These are phyloP conservation scores for Kradibia gibbosae DNA, from an alignment of 1,140 invertebrate species.

Conservation along the genomic window DNA sequence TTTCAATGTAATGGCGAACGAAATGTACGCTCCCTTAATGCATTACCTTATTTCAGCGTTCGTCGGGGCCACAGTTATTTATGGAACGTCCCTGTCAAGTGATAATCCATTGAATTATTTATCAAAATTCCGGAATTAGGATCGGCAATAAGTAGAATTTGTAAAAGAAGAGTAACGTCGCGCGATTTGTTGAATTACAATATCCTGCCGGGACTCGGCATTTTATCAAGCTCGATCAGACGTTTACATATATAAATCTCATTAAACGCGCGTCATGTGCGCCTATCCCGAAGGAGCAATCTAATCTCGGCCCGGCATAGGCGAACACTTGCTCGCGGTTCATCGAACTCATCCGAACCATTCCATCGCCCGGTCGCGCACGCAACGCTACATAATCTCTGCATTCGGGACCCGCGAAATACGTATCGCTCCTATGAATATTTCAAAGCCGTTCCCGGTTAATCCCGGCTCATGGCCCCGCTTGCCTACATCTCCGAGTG, in stretches of 20 bases:
- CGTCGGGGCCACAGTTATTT: no score
- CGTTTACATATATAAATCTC: constrained; percentile 26
- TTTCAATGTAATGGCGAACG: no score
- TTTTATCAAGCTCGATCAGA: not conserved
- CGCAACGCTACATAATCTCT: constrained; percentile 3
- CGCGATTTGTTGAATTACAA: not conserved
- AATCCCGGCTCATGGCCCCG: not conserved
- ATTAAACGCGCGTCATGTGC: not conserved
- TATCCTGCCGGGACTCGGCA: not conserved
- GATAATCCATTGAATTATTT: no score
- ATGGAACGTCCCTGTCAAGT: no score
- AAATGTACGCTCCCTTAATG: no score
- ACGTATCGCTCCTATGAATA: constrained; percentile 29
- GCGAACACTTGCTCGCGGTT: not conserved
- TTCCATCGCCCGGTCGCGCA: not conserved
- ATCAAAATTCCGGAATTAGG: no score
- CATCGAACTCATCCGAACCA: constrained; percentile 5
- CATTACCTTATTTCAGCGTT: no score
- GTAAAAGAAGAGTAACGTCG: not conserved
- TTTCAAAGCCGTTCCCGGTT: constrained; percentile 27
- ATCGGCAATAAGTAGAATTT: no score
- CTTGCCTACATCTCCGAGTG: not conserved
- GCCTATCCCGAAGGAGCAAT: constrained; percentile 6
- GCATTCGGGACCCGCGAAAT: constrained; percentile 10
- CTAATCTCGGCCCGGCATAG: constrained; percentile 14